phyloP scores from a whole-genome alignment of 2,888 invertebrate species.

The Tetropium fuscum region DNA sequence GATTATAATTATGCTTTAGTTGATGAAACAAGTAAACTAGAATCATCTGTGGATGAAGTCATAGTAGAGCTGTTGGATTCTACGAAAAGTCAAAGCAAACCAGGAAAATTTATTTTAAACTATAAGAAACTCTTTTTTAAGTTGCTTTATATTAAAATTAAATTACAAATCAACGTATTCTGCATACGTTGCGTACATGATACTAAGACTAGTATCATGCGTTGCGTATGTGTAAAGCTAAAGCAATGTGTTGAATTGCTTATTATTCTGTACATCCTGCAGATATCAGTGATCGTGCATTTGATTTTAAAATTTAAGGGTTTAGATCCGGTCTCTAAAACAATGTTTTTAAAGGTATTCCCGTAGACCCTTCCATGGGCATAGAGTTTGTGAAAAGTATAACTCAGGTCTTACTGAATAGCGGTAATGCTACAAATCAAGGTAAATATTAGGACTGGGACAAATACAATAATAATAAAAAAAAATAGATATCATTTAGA shows the following conservation, averaged over 20 bases:
- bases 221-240: too few relatives aligned
- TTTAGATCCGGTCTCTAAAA: neutral
- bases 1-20: neutral
- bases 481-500: neutral
- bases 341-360: neutral
- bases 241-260: neutral
- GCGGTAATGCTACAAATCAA: neutral
- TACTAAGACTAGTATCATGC: too few relatives aligned
- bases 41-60: neutral
- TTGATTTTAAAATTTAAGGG: neutral
- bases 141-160: neutral
- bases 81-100: neutral
- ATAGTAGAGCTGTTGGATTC: neutral
- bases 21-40: neutral
- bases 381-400: neutral
- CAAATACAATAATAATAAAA: neutral
- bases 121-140: neutral
- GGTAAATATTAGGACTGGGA: neutral
- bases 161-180: neutral
- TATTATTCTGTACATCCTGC: neutral
- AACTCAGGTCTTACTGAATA: neutral
- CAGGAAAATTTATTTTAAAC: neutral
- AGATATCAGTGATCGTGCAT: neutral
- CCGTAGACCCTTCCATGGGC: neutral
- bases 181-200: too few relatives aligned